Evolutionary conservation across 2,797 vertebrate species (phyloP), one percentile per base, ranked within the genome.

Genomic region (Acridotheres tristis): DNA sequence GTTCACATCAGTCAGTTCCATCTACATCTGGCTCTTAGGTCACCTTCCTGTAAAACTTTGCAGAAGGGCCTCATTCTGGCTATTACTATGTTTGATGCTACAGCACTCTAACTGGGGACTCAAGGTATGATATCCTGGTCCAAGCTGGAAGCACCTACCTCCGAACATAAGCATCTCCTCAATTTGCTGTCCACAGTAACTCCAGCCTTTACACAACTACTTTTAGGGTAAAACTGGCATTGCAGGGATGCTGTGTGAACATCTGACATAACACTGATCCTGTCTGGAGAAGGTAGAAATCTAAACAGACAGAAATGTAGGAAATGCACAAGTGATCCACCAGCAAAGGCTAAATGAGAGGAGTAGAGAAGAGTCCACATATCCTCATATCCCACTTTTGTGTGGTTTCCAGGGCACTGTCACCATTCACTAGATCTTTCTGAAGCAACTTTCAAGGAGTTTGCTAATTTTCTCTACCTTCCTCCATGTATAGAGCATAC

Each of bases 351-450:
- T 62, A 51, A 69, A 32, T 9, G 1, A 1, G 5, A 27, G 42
- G 17, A 72, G 10, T 30, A 14, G 45, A 21, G 11, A n/a, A 51
- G n/a, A 88, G 57, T 38, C 23, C 38, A 54, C 23, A 42, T 27
- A 11, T 68, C 47, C 25, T 78, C 32, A 13, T 7, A n/a, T 10
- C 23, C 5, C 1, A 0, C 0, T 43, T 73, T 30, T 8, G 15
- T 16, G 47, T 2, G 0, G 20, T 82, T 90, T 71, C 59, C 36
- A 82, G 40, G 53, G 53, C 26, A 59, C 13, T 34, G 22, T 10
- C 67, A 63, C 55, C 36, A 32, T 42, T 32, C 62, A 34, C n/a
- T 61, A n/a, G 14, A 51, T 21, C 47, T 72, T 83, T 80, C 78
- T 54, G 8, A 84, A 63, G 40, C 10, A 73, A 13, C 32, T 91